Base-by-base conservation (phyloP, 2,113 vertebrate species). In the Pituophis catenifer region DNA sequence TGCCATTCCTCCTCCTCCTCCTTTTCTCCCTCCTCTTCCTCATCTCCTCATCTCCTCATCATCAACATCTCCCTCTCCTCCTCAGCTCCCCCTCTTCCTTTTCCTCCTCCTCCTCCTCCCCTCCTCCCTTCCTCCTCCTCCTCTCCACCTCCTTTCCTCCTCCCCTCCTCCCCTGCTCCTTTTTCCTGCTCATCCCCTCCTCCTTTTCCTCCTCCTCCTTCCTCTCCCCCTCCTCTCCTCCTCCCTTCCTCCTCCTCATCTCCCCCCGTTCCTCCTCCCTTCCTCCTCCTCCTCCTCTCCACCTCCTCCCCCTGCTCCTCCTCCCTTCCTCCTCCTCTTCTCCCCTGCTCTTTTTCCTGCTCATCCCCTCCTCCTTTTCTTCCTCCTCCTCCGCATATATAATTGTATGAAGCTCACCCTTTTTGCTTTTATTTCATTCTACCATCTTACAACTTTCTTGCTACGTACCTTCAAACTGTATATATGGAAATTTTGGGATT, bases 151-250 rank as follows among this genome's bases (percentile, higher is more conserved):
- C 87, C 53, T 9, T 1, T 12, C 52, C 52, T 53, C 52, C 11
- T 53, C 52, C 52, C 7, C 50, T 50, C 50, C 50, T 7, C 50
- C 50, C 7, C 50, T 7, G 1, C 50, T 7, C 50, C 50, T 7
- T 48, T 48, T 48, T 48, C 50, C 50, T 50, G 5, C 50, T 8
- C 50, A 4, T 7, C 50, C 29, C n/a, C 53, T 54, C 26, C 86
- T n/a, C 0, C 24, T 26, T 1, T 44, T 44, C 38, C 1, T 7
- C 48, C 3, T 15, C 17, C 7, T 6, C 52, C 6, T 3, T 7
- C 48, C 48, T 7, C 48, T 7, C 48, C 48, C 50, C 52, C 52
- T 52, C 2, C 12, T 17, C 53, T 21, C 57, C 19, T 58, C 57
- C 57, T 9, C 85, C 21, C 2, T 5, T 33, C 53, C 50, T 54